These are phyloP conservation scores for Mycetomoellerius zeteki DNA, from an alignment of 1,140 invertebrate genomes.

Conservation along the genomic window DNA sequence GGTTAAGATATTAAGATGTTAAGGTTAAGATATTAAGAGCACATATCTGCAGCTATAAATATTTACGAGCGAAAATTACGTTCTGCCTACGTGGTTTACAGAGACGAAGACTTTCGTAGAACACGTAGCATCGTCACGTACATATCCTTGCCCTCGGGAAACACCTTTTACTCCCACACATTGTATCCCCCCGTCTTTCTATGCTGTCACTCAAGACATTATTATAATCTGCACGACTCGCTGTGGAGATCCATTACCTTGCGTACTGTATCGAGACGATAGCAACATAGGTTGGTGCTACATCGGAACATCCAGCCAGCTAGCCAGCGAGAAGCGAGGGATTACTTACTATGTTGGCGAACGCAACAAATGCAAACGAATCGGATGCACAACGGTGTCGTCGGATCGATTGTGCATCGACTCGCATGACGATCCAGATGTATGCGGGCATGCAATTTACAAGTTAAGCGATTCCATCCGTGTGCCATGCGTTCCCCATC, in stretches of 20 bases:
- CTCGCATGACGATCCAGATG: constrained; percentile 64
- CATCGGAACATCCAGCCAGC: constrained; percentile 19
- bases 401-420: constrained; percentile 29
- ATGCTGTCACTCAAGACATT: constrained; percentile 49
- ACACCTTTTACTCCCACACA: constrained; percentile 41
- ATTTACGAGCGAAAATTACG: constrained; percentile 12
- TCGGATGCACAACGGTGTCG: constrained; percentile 3
- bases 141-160: constrained; percentile 34
- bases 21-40: background rate
- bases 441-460: constrained; percentile 74
- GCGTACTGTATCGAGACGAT: constrained; percentile 52
- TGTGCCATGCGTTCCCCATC: constrained; percentile 32
- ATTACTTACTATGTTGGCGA: constrained; percentile 61
- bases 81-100: background rate
- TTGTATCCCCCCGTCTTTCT: constrained; percentile 2
- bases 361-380: constrained; percentile 38
- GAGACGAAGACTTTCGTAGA: background rate
- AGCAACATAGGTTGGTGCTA: constrained; percentile 24
- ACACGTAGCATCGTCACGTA: background rate
- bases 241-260: constrained; percentile 45
- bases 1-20: background rate
- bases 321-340: constrained; percentile 19
- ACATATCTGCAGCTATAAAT: background rate
- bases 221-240: constrained; percentile 51
- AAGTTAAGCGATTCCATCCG: constrained; percentile 71